These are phyloP conservation scores for Xenentodon cancila DNA, from an alignment of 2,797 vertebrate genomes.

Conservation along the genomic window DNA sequence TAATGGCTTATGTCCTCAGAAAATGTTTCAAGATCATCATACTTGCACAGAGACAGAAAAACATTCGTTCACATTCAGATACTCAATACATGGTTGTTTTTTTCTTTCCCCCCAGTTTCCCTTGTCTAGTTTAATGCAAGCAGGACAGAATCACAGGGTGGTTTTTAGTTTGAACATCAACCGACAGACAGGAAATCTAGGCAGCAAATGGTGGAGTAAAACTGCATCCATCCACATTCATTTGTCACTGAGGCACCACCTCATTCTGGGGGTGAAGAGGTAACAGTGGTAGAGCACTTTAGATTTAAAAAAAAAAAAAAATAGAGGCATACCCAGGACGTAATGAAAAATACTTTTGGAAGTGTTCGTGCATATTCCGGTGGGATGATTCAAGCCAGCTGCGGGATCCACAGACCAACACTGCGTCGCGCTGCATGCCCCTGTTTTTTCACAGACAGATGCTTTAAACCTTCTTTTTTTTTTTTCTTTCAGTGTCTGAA, in stretches of 20 bases:
- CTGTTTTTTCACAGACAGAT: constrained; percentile 53
- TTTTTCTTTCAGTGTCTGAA: constrained; percentile 36
- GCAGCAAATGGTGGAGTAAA: constrained; percentile 45
- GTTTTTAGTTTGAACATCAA: constrained; percentile 41
- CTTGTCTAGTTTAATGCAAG: constrained; percentile 33
- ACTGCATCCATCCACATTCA: constrained; percentile 43
- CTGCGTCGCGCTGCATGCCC: constrained; percentile 26
- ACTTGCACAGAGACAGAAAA: constrained; percentile 27
- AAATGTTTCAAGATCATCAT: neutral
- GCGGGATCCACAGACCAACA: constrained; percentile 20
- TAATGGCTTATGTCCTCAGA: neutral
- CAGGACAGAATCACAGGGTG: constrained; percentile 24
- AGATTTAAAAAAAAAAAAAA: neutral
- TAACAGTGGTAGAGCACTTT: constrained; percentile 60
- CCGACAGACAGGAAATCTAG: constrained; percentile 61
- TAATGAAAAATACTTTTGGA: constrained; percentile 33
- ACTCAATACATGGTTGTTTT: constrained; percentile 1
- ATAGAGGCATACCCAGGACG: constrained; percentile 64
- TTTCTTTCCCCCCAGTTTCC: constrained; percentile 1
- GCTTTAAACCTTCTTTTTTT: constrained; percentile 15
- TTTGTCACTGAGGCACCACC: constrained; percentile 53
- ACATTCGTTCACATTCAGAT: constrained; percentile 20
- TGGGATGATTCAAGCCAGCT: constrained; percentile 9
- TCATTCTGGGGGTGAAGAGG: constrained; percentile 45
- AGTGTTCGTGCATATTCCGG: constrained; percentile 46